Evolutionary conservation across 2,797 vertebrate genomes (phyloP), one percentile per base, ranked within the genome.

Genomic region (Enteromius unitaeniatus): DNA sequence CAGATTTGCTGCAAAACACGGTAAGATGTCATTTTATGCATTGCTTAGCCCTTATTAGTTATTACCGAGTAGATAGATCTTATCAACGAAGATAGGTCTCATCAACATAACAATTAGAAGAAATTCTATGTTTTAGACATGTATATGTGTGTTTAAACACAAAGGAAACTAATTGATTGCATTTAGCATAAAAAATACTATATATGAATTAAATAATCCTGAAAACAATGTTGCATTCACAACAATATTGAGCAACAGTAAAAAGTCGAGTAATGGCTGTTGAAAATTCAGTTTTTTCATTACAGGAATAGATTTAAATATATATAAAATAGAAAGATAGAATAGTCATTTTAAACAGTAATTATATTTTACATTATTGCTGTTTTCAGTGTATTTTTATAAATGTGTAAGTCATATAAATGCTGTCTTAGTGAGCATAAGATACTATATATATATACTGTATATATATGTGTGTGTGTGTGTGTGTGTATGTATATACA

Each of bases 11-110:
- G 73, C 3, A 21, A 68, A 55, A 55, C 47, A 67, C n/a, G 81
- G 81, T 83, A 83, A 76, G 47, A 65, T 23, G 5, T 62, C 40
- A 2, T 76, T 75, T 68, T 55, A 55, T 26, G 3, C 31, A 14
- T 76, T 6, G 26, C n/a, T 67, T 9, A 42, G 19, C 7, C 13
- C 14, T 64, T 28, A 28, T 60, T 23, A 60, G 3, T 14, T 45
- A 23, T 45, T 45, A 78, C 58, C 19, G 13, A 37, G 4, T 42
- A 31, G 9, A 37, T 37, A 37, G 34, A 37, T 37, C 6, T 15
- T 72, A 28, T 1, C 51, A 47, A 31, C 10, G 45, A 77, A 76
- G 4, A 72, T 10, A 10, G 10, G 3, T n/a, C 2, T 4, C 60
- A 60, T 42, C 47, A 37, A 15, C 21, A 11, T n/a, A 40, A 8